These are phyloP conservation scores for Oophaga pumilio DNA, from an alignment of 2,113 vertebrate genomes.

Conservation along the genomic window DNA sequence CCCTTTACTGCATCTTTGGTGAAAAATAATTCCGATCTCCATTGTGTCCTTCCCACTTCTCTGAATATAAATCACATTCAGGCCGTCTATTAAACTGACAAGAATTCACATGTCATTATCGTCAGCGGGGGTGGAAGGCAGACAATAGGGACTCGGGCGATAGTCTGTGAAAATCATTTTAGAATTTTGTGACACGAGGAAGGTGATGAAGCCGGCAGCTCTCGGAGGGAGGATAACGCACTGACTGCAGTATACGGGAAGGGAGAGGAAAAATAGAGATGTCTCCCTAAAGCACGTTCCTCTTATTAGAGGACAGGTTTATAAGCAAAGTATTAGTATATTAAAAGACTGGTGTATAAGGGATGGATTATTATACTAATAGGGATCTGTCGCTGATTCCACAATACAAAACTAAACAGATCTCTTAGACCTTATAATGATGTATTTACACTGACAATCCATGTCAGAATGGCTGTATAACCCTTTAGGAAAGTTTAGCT, in stretches of 20 bases:
- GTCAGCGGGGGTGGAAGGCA: constrained; percentile 9
- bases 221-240: too few relatives aligned
- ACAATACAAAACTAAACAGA: too few relatives aligned
- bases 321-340: too few relatives aligned
- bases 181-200: constrained; percentile 33
- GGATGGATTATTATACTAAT: too few relatives aligned
- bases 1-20: neutral
- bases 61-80: constrained; percentile 10
- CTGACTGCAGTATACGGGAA: neutral
- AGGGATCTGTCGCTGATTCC: too few relatives aligned
- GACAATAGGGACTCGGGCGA: constrained; percentile 33
- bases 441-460: too few relatives aligned
- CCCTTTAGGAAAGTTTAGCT: too few relatives aligned
- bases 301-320: too few relatives aligned
- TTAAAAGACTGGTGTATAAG: too few relatives aligned
- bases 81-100: constrained; percentile 16
- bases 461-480: too few relatives aligned
- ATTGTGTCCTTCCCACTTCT: neutral
- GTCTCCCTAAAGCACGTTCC: neutral
- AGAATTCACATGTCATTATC: constrained; percentile 44
- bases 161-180: constrained; percentile 21
- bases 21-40: neutral
- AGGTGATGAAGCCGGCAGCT: neutral
- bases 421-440: too few relatives aligned
- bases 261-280: neutral